phyloP scores from a whole-genome alignment of 2,888 invertebrate species.

The Phania funesta region DNA sequence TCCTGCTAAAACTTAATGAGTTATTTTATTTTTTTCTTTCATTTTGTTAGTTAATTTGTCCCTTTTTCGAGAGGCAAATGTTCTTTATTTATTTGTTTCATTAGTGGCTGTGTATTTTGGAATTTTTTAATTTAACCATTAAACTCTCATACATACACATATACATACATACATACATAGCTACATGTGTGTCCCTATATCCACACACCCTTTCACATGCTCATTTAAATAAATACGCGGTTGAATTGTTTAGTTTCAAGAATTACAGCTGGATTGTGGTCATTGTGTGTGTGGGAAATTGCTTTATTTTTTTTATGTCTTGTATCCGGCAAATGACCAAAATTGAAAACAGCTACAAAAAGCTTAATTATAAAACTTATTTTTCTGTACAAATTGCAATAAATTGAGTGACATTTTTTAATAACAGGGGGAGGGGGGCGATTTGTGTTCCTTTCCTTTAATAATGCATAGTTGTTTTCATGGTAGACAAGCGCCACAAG shows the following conservation, averaged over 20 bases:
- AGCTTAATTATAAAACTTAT: conserved; percentile 17
- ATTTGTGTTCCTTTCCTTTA: too few relatives aligned
- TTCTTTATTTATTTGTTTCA: conserved; percentile 64
- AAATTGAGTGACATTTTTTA: conserved; percentile 71
- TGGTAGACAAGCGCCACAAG: conserved; percentile 1
- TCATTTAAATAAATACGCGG: conserved; percentile 34
- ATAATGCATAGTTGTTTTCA: too few relatives aligned
- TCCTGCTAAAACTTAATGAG: conserved; percentile 77
- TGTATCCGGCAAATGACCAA: conserved; percentile 60
- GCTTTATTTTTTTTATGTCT: conserved; percentile 48
- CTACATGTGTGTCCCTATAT: not conserved
- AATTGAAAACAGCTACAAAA: conserved; percentile 41
- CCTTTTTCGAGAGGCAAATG: conserved; percentile 22
- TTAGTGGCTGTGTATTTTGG: conserved; percentile 59
- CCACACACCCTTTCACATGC: conserved; percentile 1
- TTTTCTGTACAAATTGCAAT: conserved; percentile 62
- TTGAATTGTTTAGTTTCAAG: conserved; percentile 43
- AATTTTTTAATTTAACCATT: conserved; percentile 64
- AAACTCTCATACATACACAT: not conserved
- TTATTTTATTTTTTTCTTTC: conserved; percentile 71
- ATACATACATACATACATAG: not conserved
- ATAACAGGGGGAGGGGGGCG: too few relatives aligned
- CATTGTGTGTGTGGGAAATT: conserved; percentile 64
- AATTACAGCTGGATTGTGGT: conserved; percentile 31
- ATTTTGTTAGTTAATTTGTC: conserved; percentile 57